Conservation (phyloP, 2,888 invertebrate species). For the Xestia rhomboidea region DNA sequence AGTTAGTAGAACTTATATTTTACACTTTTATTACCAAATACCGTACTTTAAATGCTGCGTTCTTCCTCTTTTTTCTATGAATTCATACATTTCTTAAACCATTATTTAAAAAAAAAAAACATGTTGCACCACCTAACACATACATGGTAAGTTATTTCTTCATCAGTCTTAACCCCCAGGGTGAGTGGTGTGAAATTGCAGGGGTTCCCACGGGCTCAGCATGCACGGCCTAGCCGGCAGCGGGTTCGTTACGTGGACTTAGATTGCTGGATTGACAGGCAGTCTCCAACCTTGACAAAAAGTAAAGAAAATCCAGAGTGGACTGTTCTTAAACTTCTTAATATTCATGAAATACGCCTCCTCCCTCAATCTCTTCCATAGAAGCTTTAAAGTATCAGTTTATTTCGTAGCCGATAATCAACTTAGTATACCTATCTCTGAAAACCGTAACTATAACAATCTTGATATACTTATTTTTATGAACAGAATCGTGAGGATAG, state of each 20-base stretch:
- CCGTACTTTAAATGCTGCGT: background rate
- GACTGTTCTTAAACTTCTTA: background rate
- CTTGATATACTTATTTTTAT: background rate
- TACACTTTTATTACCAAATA: background rate
- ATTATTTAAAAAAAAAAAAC: background rate
- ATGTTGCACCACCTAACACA: background rate
- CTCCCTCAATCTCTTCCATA: background rate
- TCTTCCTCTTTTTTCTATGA: background rate
- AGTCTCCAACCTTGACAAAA: conserved; percentile 10
- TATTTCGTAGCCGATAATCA: background rate
- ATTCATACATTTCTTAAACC: background rate
- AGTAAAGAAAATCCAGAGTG: background rate
- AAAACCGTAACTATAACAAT: background rate
- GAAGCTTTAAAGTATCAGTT: background rate
- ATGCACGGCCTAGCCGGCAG: conserved; percentile 21
- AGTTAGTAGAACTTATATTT: no score
- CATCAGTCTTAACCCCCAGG: conserved; percentile 1
- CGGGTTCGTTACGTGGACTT: conserved; percentile 59
- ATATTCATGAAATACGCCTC: background rate
- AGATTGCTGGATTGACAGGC: conserved; percentile 34
- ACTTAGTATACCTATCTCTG: no score
- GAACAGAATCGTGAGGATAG: background rate
- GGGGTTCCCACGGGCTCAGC: conserved; percentile 52
- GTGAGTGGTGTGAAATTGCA: conserved; percentile 55
- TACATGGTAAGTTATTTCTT: background rate